Conservation (phyloP, 2,797 vertebrate species). For the Chaetophractus vellerosus region DNA sequence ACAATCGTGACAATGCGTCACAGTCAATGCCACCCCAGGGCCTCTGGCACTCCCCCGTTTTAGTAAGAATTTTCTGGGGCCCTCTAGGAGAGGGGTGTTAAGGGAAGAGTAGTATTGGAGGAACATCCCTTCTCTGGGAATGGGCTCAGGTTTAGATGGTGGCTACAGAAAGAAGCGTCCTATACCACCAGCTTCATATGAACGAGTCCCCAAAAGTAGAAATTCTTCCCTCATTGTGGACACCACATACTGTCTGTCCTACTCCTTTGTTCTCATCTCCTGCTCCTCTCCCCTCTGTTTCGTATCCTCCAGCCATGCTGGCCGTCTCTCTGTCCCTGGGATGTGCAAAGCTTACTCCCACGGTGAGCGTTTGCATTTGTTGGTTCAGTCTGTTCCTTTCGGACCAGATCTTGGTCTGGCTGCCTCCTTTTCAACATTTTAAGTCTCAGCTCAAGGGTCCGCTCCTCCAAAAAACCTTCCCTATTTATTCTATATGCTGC, state of each 20-base stretch:
- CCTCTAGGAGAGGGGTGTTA: neutral
- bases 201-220: neutral
- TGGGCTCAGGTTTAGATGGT: neutral
- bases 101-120: neutral
- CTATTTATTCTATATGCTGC: neutral
- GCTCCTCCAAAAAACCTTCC: neutral
- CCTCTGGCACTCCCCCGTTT: neutral
- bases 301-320: rapidly evolving
- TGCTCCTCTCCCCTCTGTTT: neutral
- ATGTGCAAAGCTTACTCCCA: rapidly evolving
- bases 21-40: neutral
- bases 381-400: neutral
- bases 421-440: neutral
- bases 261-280: neutral
- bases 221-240: neutral
- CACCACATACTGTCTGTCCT: neutral
- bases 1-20: neutral
- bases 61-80: neutral
- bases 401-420: neutral
- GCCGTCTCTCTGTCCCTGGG: neutral
- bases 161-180: neutral
- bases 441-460: neutral
- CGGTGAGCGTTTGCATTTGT: neutral
- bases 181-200: neutral
- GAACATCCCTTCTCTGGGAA: neutral